Conservation (phyloP, 2,113 vertebrate genomes). For the Zosterops borbonicus region DNA sequence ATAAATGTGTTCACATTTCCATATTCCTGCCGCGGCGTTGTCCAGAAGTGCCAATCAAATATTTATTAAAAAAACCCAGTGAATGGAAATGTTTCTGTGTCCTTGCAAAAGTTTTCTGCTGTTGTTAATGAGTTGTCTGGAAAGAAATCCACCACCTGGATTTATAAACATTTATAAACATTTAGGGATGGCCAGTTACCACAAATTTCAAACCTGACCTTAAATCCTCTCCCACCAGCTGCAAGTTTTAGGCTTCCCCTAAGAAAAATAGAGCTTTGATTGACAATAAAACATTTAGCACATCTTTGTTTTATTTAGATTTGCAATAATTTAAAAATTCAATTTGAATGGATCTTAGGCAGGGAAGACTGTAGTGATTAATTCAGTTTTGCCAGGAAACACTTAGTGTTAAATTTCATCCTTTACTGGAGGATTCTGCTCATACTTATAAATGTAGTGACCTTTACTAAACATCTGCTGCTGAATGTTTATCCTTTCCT, state of each 20-base stretch:
- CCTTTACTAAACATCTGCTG: conserved; percentile 17
- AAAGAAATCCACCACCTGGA: neutral
- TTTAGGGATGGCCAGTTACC: neutral
- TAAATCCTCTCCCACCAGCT: neutral
- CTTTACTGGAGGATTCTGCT: neutral
- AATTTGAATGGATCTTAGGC: neutral
- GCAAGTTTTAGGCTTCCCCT: neutral
- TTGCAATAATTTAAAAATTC: neutral
- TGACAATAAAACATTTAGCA: neutral
- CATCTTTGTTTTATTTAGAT: neutral
- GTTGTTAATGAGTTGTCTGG: neutral
- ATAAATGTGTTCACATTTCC: neutral
- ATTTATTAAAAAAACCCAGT: neutral
- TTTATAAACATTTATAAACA: neutral
- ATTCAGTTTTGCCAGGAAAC: neutral
- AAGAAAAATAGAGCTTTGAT: neutral
- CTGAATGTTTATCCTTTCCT: neutral
- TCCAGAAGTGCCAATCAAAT: neutral
- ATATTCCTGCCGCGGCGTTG: neutral
- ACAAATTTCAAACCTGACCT: neutral
- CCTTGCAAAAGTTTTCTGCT: neutral
- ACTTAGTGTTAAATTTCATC: neutral
- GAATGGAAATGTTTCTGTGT: neutral
- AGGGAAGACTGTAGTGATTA: neutral
- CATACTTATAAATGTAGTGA: neutral